Evolutionary conservation across 2,113 vertebrate species (phyloP).

Genomic region (Glareola pratincola): DNA sequence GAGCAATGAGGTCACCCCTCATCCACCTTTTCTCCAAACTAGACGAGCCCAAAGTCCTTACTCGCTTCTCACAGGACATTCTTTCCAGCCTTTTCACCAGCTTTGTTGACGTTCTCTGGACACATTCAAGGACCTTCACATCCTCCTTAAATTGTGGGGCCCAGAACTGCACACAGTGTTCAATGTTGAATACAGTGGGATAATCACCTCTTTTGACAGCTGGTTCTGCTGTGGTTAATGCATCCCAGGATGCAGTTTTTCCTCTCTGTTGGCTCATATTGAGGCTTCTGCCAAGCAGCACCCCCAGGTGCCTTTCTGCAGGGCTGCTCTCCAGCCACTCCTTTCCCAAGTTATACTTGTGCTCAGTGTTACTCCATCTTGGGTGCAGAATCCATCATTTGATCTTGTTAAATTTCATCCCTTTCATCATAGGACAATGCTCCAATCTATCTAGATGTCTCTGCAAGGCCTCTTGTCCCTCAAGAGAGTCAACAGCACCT

Average conservation of each 20-base stretch:
- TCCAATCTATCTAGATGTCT: background rate
- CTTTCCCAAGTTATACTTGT: too few species aligned
- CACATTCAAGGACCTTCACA: background rate
- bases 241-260: background rate
- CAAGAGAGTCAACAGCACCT: background rate
- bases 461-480: background rate
- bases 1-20: background rate
- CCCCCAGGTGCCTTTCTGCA: background rate
- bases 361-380: background rate
- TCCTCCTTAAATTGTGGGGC: background rate
- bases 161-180: background rate
- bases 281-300: background rate
- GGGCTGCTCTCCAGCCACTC: background rate
- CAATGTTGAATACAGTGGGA: background rate
- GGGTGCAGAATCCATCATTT: background rate
- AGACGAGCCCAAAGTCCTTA: background rate
- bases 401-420: background rate
- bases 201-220: background rate
- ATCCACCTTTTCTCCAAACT: background rate
- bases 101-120: background rate
- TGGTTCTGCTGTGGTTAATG: too few species aligned
- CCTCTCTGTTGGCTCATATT: background rate
- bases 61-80: accelerated
- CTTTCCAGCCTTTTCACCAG: background rate
- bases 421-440: background rate